Conservation (phyloP, 2,888 invertebrate genomes). For the Sesia bembeciformis region DNA sequence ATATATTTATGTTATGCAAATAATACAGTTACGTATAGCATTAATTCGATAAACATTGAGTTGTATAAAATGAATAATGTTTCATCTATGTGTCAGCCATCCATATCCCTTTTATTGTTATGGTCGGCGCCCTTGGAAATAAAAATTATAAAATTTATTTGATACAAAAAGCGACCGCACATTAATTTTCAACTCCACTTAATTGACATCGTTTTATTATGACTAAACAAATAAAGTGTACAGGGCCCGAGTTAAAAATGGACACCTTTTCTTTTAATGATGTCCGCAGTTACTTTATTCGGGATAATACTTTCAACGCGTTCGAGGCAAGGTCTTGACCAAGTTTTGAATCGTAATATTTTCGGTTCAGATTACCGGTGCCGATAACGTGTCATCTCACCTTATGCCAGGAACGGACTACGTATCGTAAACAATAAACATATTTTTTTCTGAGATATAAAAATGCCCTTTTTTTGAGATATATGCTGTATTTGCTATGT, state of each 20-base stretch:
- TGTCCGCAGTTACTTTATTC: conserved; percentile 52
- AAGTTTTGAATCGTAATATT: conserved; percentile 75
- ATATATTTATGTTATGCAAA: background rate
- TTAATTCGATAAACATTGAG: no score
- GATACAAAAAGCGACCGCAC: conserved; percentile 24
- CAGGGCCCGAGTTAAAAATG: conserved; percentile 54
- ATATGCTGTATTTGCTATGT: no score
- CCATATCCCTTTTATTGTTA: conserved; percentile 4
- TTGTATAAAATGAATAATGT: no score
- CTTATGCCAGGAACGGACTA: conserved; percentile 47
- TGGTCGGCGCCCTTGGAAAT: conserved; percentile 2
- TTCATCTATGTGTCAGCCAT: no score
- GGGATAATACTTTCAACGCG: conserved; percentile 38
- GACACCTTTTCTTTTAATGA: conserved; percentile 58
- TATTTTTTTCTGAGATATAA: no score
- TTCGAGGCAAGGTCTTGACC: conserved; percentile 57
- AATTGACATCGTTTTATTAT: conserved; percentile 65
- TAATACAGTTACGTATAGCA: no score
- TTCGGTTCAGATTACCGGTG: conserved; percentile 70
- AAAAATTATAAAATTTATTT: conserved; percentile 8
- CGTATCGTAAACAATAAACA: no score
- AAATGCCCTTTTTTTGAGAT: no score
- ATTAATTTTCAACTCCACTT: conserved; percentile 50
- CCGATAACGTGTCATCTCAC: conserved; percentile 70
- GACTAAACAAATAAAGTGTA: conserved; percentile 63